Evolutionary conservation across 2,888 invertebrate genomes (phyloP).

Genomic region (Leptinotarsa juncta): DNA sequence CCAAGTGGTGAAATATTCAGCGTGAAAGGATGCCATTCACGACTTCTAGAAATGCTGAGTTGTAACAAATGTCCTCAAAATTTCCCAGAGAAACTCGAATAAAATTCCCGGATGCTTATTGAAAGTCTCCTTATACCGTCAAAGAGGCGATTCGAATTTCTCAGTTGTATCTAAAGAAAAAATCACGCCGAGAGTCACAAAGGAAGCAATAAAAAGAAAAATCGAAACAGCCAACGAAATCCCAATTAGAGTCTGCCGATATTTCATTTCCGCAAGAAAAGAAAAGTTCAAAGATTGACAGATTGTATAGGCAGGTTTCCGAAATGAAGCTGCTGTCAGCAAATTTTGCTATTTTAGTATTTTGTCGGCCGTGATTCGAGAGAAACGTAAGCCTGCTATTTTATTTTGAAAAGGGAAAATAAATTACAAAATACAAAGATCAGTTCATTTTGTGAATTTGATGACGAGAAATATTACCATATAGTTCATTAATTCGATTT

Average conservation of each 20-base stretch:
- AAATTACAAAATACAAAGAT: no score
- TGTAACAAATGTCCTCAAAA: neutral
- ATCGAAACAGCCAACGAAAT: slow-evolving; percentile 9
- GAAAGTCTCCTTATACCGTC: neutral
- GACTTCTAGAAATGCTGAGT: neutral
- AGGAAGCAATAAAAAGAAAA: slow-evolving; percentile 13
- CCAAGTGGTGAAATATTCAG: neutral
- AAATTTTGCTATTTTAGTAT: slow-evolving; percentile 12
- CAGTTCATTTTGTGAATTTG: no score
- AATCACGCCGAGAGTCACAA: slow-evolving; percentile 6
- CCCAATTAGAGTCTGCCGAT: slow-evolving; percentile 7
- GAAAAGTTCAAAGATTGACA: slow-evolving; percentile 15
- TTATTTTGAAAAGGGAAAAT: neutral
- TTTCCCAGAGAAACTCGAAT: neutral
- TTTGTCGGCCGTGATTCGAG: neutral
- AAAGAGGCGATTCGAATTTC: neutral
- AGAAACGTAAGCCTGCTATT: neutral
- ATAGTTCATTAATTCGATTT: no score
- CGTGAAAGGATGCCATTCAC: neutral
- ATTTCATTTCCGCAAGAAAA: slow-evolving; percentile 11
- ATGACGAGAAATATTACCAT: no score
- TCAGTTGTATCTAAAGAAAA: neutral
- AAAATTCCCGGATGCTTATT: slow-evolving; percentile 1
- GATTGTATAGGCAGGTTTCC: neutral
- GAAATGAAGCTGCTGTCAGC: slow-evolving; percentile 12